Evolutionary conservation across 2,888 invertebrate genomes (phyloP), one percentile per base, ranked within the genome.

Genomic region (Microplitis manilae): DNA sequence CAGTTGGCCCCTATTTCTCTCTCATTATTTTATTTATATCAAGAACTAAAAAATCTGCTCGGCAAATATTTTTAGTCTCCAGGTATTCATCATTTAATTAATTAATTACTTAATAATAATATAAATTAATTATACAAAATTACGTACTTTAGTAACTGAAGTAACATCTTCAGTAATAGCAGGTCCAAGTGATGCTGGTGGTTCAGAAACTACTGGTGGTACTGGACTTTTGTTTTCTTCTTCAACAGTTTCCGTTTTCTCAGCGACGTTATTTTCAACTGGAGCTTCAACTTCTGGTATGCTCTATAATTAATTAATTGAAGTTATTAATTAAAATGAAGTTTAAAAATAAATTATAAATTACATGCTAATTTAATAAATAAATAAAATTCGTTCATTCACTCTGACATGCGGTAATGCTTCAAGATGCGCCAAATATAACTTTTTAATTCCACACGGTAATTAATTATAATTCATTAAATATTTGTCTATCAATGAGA

Each of bases 161-260:
- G 90, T 87, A 75, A 90, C 90, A 75, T 90, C 90, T 82, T 90
- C 90, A 77, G 88, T 90, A 79, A 90, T 89, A 75, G 87, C 89
- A 15, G 90, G 89, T 50, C 85, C 87, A 60, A 79, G 78, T n/a
- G 85, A 83, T 73, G 83, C 84, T 38, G 85, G 83, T 77, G 81
- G 81, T 79, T 89, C 88, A 59, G 80, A 81, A 5, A 86, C 87
- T 67, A 88, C 83, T 71, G 86, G 85, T 64, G 88, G 86, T 73
- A 87, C 85, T 77, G 87, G 83, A 76, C 85, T 85, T 80, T 85
- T 87, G 59, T 86, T 85, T 75, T 84, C 84, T 64, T 88, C 88
- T 5, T 87, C 87, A 59, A 81, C 81, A 15, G 82, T 86, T 80
- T 89, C 89, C 80, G 86, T 87, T 83, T 85, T 82, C 20, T 86